These are phyloP conservation scores for Pyrochroa serraticornis DNA, from an alignment of 2,888 invertebrate species.

Conservation along the genomic window DNA sequence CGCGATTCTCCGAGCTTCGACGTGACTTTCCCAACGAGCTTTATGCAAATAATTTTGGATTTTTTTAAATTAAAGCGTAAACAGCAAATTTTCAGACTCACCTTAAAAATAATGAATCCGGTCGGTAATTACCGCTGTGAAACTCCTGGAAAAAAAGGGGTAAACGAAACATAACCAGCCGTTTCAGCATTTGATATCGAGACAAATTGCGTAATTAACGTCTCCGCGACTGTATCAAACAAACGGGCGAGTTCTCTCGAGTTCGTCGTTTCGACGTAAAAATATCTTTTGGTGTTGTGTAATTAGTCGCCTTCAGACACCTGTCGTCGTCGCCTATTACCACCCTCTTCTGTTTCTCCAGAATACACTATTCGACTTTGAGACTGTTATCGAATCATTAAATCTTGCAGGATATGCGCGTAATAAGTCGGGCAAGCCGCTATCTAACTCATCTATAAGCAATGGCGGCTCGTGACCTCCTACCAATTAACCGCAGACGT, in stretches of 20 bases:
- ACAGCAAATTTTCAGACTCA: constrained; percentile 2
- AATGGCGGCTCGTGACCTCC: constrained; percentile 21
- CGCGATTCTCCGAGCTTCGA: background rate
- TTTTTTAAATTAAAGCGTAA: constrained; percentile 19
- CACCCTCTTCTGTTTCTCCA: background rate
- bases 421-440: constrained; percentile 11
- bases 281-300: constrained; percentile 15
- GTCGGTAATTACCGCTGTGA: no score
- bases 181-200: constrained; percentile 8
- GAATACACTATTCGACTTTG: constrained; percentile 21
- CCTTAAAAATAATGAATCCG: constrained; percentile 2
- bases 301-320: constrained; percentile 37
- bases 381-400: constrained; percentile 35
- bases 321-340: constrained; percentile 38
- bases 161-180: constrained; percentile 9
- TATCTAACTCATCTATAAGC: constrained; percentile 22
- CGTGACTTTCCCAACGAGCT: constrained; percentile 12
- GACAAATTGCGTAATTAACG: constrained; percentile 10
- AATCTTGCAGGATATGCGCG: constrained; percentile 30
- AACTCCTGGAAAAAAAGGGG: background rate
- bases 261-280: background rate
- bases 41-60: constrained; percentile 14
- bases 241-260: background rate
- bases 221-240: constrained; percentile 3
- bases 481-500: background rate